Evolutionary conservation across 2,113 vertebrate genomes (phyloP).

Genomic region (Corythornis madagascariensis): DNA sequence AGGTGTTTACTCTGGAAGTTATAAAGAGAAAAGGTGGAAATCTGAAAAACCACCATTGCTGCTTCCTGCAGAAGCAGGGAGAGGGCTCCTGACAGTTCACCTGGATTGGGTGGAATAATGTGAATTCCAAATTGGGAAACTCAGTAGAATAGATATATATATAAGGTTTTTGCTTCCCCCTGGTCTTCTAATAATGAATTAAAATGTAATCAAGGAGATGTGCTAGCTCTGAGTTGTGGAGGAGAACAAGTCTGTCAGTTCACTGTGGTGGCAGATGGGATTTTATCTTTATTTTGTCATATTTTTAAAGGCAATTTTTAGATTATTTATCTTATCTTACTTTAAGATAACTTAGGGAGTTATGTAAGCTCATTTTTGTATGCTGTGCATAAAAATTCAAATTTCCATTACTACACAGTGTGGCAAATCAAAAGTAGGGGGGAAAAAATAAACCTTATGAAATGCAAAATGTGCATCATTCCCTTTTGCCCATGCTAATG

Average conservation of each 20-base stretch:
- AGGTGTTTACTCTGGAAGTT: not conserved
- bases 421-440: not conserved
- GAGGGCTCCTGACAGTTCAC: not conserved
- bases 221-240: not conserved
- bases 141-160: not conserved
- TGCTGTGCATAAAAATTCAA: not conserved
- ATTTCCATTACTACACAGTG: not conserved
- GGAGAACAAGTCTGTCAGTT: not conserved
- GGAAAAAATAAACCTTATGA: not conserved
- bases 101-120: not conserved
- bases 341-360: not conserved
- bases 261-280: not conserved
- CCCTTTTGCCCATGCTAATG: not conserved
- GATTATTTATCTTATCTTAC: too few relatives aligned
- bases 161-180: not conserved
- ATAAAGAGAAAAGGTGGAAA: not conserved
- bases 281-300: not conserved
- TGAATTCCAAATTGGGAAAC: not conserved
- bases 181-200: not conserved
- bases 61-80: not conserved
- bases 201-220: not conserved
- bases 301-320: constrained; percentile 2
- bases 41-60: not conserved
- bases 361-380: not conserved
- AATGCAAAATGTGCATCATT: not conserved